A percentile compares a stretch with the other conserved stretches of the same genome.
Conservation (phyloP, 2,797 vertebrate species). For the Menidia menidia region DNA sequence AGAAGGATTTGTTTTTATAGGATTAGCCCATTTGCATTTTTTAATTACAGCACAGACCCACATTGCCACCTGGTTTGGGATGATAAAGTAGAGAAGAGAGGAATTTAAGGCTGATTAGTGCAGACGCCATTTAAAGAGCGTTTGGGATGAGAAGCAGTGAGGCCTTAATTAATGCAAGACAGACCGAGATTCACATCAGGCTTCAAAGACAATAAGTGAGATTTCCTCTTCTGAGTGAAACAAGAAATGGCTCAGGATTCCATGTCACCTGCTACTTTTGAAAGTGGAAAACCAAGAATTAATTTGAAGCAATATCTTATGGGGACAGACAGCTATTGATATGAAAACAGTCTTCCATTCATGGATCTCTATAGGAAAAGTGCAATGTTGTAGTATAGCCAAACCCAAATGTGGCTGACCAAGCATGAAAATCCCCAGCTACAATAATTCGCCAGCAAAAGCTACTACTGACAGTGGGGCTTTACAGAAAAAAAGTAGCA, state of each 20-base stretch:
- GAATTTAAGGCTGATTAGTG: conserved; percentile 53
- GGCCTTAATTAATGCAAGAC: conserved; percentile 42
- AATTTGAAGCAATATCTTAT: conserved; percentile 19
- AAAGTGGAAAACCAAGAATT: conserved; percentile 15
- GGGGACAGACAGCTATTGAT: conserved; percentile 12
- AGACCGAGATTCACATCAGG: conserved; percentile 49
- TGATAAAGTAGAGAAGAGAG: conserved; percentile 68
- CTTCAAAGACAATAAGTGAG: conserved; percentile 38
- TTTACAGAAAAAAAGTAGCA: background rate
- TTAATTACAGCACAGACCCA: conserved; percentile 75
- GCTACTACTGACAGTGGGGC: conserved; percentile 30
- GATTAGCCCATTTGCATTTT: conserved; percentile 82
- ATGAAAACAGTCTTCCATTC: conserved; percentile 3
- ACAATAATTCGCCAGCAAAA: conserved; percentile 30
- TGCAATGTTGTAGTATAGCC: conserved; percentile 24
- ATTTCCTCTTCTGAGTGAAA: conserved; percentile 27
- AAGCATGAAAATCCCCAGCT: conserved; percentile 24
- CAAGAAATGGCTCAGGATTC: conserved; percentile 17
- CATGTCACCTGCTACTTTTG: conserved; percentile 25
- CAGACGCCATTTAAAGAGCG: conserved; percentile 49
- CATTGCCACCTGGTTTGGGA: conserved; percentile 76
- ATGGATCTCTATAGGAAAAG: conserved; percentile 14
- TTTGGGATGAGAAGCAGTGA: conserved; percentile 45
- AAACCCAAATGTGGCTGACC: conserved; percentile 27
- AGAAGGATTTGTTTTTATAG: conserved; percentile 68